Evolutionary conservation across 2,888 invertebrate genomes (phyloP), one percentile per base, ranked within the genome.

Genomic region (Raillietiella orientalis): DNA sequence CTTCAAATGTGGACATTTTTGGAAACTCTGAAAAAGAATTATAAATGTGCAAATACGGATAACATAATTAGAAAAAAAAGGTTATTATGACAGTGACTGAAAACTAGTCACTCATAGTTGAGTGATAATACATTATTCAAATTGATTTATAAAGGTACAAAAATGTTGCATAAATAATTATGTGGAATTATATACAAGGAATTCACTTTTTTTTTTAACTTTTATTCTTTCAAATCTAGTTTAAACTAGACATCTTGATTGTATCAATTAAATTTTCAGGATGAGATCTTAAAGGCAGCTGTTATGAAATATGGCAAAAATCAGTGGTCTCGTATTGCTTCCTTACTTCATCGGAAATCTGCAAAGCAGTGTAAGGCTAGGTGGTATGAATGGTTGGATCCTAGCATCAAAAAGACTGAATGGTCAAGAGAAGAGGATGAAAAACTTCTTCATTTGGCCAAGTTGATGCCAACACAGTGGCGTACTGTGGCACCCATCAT

Each of bases 251-350:
- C 5, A 10, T 16, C 19, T 13, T n/a, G 16, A 9, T 9, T 10
- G 6, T 28, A 25, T 31, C 21, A 17, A 17, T 21, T 21, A 13
- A 14, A 15, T 12, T 49, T 55, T 30, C 38, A 90, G 90, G 96
- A 99, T 87, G 96, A 99, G 58, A 93, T 96, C 42, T 63, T 99
- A 31, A 96, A 96, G 58, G 96, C 96, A 30, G 96, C 96, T 46
- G 96, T 96, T 30, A 96, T 96, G 96, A 96, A 96, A 69, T 96
- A 99, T 71, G 96, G 96, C 37, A 96, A 96, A 59, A 99, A 96
- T 46, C 93, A 96, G 45, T 96, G 96, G 96, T 84, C 87, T 28
- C 70, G 96, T 42, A 96, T 96, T 45, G 96, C 96, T 14, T 96
- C 96, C 0, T 48, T 96, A 30, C 53, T 99, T 16, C 96, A 99